Base-by-base conservation (phyloP, 2,113 vertebrate species). In the Panurus biarmicus region DNA sequence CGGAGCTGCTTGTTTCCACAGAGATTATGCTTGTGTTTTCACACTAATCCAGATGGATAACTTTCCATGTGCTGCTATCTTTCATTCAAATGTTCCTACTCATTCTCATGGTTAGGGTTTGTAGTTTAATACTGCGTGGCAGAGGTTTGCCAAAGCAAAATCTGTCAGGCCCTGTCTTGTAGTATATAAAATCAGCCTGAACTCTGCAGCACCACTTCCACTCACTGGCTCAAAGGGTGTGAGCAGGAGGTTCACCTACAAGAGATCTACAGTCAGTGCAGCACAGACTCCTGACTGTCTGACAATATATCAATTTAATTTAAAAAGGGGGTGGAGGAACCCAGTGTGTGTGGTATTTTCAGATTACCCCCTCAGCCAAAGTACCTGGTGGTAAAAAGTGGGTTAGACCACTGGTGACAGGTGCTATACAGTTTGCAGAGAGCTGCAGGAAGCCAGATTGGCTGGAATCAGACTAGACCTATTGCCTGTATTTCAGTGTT, bases 31-130 rank as follows among this genome's bases (percentile, higher is more conserved):
- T 87, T 67, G 74, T 93, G 85, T 95, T 96, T 95, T 96, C 85
- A 61, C 92, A 69, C 91, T 95, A 91, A 96, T 96, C 87, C 92
- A 93, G 93, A 96, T 93, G 89, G 95, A 93, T 95, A 78, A 81
- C 54, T 88, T 90, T 50, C 83, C 90, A 93, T 93, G 90, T 94
- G 95, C 90, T 92, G 92, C 90, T 93, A 77, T 95, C 90, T 92
- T 94, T 96, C 96, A 93, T 86, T 94, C 69, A 74, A 80, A 77
- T 1, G 21, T 73, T 93, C 64, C 82, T 80, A 22, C 51, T 90
- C 35, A 29, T 93, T 91, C 79, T 90, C 85, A 64, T 74, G 83
- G 47, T 61, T 82, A 71, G 64, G 54, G 48, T 57, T 96, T 86
- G 72, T 88, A n/a, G 48, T 84, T 94, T 74, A 87, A 83, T 80